Evolutionary conservation across 2,113 vertebrate genomes (phyloP), one percentile per base, ranked within the genome.

Genomic region (pig (Sus scrofa)): DNA sequence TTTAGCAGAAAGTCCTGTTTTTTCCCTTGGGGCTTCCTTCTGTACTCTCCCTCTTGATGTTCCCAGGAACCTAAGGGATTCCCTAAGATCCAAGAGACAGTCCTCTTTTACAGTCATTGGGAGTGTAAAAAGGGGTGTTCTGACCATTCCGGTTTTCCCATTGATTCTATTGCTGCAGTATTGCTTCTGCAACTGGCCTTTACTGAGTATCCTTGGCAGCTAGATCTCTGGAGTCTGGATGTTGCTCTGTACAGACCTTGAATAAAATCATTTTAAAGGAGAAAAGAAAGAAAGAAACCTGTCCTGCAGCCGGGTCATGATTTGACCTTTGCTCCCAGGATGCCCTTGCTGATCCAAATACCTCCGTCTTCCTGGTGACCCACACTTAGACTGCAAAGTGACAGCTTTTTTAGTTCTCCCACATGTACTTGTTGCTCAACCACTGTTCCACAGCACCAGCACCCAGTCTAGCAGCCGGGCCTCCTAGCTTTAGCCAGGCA

Each of bases 241-340:
- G 52, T 79, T n/a, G 77, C 19, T 58, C 52, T 58, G 2, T 34
- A 34, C 56, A 79, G 32, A 58, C 32, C 20, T 56, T 8, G n/a
- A 56, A 34, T 79, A 24, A 6, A 32, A 32, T 77, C 27, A 79
- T 58, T 56, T 79, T 58, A n/a, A 58, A 56, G n/a, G 52, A 6
- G 32, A 19, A 73, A 60, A 60, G 22, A 20, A 60, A 77, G 8
- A 44, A 44, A 32, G 12, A 50, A 94, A 39, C 27, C 52, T 26
- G 0, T 2, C 24, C 14, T 78, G 8, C 3, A 44, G 32, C 24
- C 2, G 1, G 37, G 11, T 92, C 15, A 34, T 20, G 14, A 50
- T 62, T 62, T n/a, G 83, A 50, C 54, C 14, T 77, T 78, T 82
- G 14, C 63, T 68, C n/a, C 67, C 19, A 74, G 37, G 20, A 54